Base-by-base conservation (phyloP, 2,888 invertebrate genomes). In the Pristionchus fissidentatus region DNA sequence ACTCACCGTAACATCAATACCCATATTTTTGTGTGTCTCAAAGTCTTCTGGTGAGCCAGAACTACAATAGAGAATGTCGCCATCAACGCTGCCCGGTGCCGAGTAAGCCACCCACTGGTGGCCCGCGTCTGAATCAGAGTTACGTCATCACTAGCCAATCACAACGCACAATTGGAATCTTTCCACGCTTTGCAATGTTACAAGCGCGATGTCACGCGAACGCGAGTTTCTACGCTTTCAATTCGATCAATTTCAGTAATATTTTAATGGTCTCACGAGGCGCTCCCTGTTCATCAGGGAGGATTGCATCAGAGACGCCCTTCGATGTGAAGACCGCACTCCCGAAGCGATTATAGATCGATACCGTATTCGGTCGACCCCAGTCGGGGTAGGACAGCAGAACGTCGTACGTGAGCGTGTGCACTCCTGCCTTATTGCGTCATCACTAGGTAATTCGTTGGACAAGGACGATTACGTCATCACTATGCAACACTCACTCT, bases 41-140 rank as follows among this genome's bases (percentile, higher is more conserved):
- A 91, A 92, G 60, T 92, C 92, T 13, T 87, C 84, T 1, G 73
- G 81, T 7, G 84, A 83, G 46, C 92, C 92, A 43, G 86, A 86
- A 83, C 92, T 90, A 38, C 85, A 85, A 82, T 91, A 92, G 38
- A 92, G 91, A n/a, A 89, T 84, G 7, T 90, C 90, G 3, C 88
- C 90, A 7, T 87, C 86, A 1, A 87, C 90, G 1, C 84, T 84
- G 22, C 92, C 92, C 32, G 88, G 84, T 0, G 86, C 90, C 13
- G 90, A 85, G 80, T 89, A 92, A 0, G 92, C 92, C 8, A 92
- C 77, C 92, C 92, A 92, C 85, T 91, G 91, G 46, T 90, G 88
- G 26, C 89, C 89, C 43, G 91, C 91, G 19, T 87, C 88, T 86
- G 80, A 15, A 87, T 1, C n/a, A n/a, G n/a, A n/a, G n/a, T 22